These are phyloP conservation scores for Myotis brandtii DNA, from an alignment of 2,113 vertebrate species.

Conservation along the genomic window DNA sequence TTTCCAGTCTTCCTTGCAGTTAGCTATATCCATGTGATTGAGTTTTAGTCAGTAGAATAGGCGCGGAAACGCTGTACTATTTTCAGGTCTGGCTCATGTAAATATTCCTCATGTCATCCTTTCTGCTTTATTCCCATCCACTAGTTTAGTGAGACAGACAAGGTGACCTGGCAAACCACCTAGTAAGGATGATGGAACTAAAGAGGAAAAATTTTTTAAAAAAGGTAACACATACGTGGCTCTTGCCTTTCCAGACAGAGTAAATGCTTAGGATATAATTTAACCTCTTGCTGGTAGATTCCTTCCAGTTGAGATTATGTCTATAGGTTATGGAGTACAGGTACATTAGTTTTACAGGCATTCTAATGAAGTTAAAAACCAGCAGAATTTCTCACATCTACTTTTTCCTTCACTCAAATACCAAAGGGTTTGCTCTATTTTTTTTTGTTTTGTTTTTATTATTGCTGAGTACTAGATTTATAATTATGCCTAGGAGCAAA, in stretches of 20 bases:
- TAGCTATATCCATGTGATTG: background rate
- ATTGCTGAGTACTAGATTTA: background rate
- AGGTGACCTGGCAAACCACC: background rate
- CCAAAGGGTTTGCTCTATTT: background rate
- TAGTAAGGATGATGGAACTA: background rate
- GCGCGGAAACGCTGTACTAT: background rate
- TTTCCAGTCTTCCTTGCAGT: background rate
- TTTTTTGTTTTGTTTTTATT: background rate
- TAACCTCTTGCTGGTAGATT: background rate
- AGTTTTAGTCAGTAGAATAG: background rate
- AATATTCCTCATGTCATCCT: background rate
- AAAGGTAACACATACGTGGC: background rate
- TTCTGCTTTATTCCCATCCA: background rate
- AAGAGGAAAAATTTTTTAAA: constrained; percentile 6
- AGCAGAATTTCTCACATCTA: background rate
- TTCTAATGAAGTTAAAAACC: background rate
- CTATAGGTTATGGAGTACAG: background rate
- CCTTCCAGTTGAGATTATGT: background rate
- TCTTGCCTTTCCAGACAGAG: background rate
- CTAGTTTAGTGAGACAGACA: background rate
- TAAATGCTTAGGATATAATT: constrained; percentile 34
- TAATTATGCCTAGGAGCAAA: constrained; percentile 8
- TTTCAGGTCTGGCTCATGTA: background rate
- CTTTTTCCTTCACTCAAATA: background rate
- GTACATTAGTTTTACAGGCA: background rate